Base-by-base conservation (phyloP, 2,888 invertebrate species). In the Helleia helle region DNA sequence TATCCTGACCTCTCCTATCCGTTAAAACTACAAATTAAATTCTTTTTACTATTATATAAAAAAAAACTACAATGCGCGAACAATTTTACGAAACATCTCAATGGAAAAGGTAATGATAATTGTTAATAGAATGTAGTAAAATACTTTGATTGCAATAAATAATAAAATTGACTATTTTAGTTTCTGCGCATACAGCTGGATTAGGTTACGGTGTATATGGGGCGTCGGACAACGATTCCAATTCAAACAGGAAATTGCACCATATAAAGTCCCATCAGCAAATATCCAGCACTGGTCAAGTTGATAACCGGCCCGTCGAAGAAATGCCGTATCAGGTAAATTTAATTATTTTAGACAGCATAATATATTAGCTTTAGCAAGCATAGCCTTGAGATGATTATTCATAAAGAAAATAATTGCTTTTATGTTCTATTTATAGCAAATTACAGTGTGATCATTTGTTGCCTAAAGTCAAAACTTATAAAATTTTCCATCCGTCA, bases 281-380 rank as follows among this genome's bases (percentile, higher is more conserved):
- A 69, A 81, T 76, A 18, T 68, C 83, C 25, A 86, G 70, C 60
- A 62, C 73, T 18, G 70, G 70, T 11, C 80, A 74, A 56, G 54
- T 74, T 44, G 75, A 76, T 47, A 80, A 67, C 27, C 65, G 77
- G 50, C 71, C 77, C 9, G 54, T 74, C 40, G 88, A 88, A 59
- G 88, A 88, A 62, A 87, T 87, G 84, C 87, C 88, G 8, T 88
- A 87, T 67, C 88, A 88, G 86, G 88, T 88, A 51, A 36, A 11
- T 22, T 7, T 24, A 28, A n/a, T n/a, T n/a, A n/a, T n/a, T n/a
- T n/a, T n/a, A n/a, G n/a, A n/a, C n/a, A n/a, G n/a, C n/a, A n/a
- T n/a, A n/a, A n/a, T n/a, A n/a, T n/a, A n/a, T n/a, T n/a, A n/a
- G n/a, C n/a, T n/a, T n/a, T n/a, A n/a, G n/a, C n/a, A n/a, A n/a